phyloP scores from a whole-genome alignment of 2,797 vertebrate species.

The Pseudomugil tenellus region DNA sequence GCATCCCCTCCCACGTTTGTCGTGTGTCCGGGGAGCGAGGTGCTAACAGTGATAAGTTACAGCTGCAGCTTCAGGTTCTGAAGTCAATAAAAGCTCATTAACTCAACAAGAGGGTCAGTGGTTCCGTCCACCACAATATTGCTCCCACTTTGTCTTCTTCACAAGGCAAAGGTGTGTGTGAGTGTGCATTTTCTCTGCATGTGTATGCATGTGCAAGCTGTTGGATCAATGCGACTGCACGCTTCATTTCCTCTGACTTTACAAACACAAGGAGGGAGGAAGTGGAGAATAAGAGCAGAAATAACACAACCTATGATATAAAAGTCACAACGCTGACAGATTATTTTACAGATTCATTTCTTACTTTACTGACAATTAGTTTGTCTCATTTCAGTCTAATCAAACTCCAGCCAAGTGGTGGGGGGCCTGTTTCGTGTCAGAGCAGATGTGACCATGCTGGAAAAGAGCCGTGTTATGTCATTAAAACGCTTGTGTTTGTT shows the following conservation, averaged over 20 bases:
- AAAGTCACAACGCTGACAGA: constrained; percentile 1
- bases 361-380: no score
- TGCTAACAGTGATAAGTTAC: constrained; percentile 85
- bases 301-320: constrained; percentile 9
- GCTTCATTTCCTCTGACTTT: constrained; percentile 54
- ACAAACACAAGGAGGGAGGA: constrained; percentile 19
- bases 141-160: constrained; percentile 75
- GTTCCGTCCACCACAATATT: constrained; percentile 68
- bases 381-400: no score
- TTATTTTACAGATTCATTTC: not conserved
- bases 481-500: no score
- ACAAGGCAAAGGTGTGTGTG: constrained; percentile 16
- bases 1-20: constrained; percentile 42
- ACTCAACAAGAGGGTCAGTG: constrained; percentile 80
- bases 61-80: constrained; percentile 79
- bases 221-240: constrained; percentile 49
- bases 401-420: no score
- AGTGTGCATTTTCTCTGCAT: constrained; percentile 17
- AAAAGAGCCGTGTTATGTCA: no score
- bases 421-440: no score
- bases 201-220: constrained; percentile 29
- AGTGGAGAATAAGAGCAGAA: constrained; percentile 16
- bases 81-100: constrained; percentile 89
- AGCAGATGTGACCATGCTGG: no score
- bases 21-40: constrained; percentile 60